These are phyloP conservation scores for Geothlypis trichas DNA, from an alignment of 2,113 vertebrate species.

Conservation along the genomic window DNA sequence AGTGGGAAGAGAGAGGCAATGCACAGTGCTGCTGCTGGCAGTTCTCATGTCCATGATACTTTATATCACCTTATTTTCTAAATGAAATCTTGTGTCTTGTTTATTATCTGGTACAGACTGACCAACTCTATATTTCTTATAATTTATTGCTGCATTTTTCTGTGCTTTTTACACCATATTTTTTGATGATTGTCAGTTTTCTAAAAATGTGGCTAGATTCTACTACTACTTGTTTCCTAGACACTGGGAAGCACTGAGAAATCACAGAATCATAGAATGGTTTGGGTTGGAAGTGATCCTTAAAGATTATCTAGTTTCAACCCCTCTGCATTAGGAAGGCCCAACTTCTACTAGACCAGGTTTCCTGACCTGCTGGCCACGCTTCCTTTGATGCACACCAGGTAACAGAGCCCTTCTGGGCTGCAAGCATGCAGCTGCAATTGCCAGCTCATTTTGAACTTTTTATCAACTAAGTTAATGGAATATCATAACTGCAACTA, in stretches of 20 bases:
- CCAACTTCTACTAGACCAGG: background rate
- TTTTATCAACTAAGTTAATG: background rate
- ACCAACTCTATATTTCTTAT: background rate
- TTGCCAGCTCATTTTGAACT: background rate
- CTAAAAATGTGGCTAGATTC: background rate
- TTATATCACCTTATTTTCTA: background rate
- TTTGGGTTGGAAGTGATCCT: background rate
- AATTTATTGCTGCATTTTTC: background rate
- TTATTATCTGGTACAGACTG: background rate
- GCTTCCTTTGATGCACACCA: background rate
- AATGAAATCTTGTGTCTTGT: background rate
- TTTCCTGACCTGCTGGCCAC: background rate
- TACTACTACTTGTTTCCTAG: background rate
- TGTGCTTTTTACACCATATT: background rate
- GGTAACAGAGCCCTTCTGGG: background rate
- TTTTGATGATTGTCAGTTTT: background rate
- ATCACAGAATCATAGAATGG: background rate
- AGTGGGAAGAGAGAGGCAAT: background rate
- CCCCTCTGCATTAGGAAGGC: background rate
- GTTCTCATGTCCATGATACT: background rate
- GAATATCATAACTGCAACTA: background rate
- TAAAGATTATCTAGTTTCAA: background rate
- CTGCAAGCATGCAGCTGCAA: background rate
- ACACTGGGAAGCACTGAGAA: background rate
- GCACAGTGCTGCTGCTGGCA: background rate